A percentile compares a stretch with the other conserved stretches of the same genome.
These are phyloP conservation scores for Xiphophorus birchmanni DNA, from an alignment of 2,797 vertebrate species.

Conservation along the genomic window DNA sequence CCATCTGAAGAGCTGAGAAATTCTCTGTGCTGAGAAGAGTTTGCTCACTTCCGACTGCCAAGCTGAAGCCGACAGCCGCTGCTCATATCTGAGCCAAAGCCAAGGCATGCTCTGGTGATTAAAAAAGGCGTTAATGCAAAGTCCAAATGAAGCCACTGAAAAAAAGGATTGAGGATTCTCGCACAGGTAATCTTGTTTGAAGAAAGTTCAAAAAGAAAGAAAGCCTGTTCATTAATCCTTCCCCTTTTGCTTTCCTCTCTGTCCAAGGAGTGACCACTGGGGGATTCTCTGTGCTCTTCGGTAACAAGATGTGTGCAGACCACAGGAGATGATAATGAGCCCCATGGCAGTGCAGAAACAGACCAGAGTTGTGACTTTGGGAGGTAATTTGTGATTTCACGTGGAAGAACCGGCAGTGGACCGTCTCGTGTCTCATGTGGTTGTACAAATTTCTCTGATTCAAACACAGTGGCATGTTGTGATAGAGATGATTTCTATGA, in stretches of 20 bases:
- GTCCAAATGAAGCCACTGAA: conserved; percentile 36
- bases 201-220: conserved; percentile 63
- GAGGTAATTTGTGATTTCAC: conserved; percentile 48
- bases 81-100: conserved; percentile 44
- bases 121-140: neutral
- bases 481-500: neutral
- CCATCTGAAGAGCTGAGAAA: conserved; percentile 38
- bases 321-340: conserved; percentile 30
- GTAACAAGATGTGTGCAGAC: conserved; percentile 36
- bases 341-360: conserved; percentile 22
- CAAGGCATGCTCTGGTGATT: conserved; percentile 47
- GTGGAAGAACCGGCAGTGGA: conserved; percentile 38
- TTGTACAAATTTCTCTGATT: neutral
- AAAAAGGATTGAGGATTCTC: conserved; percentile 57
- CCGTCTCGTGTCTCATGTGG: conserved; percentile 22
- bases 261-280: conserved; percentile 27
- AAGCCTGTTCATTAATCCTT: conserved; percentile 43
- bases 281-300: conserved; percentile 38
- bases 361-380: conserved; percentile 30
- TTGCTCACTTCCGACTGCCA: conserved; percentile 38
- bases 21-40: conserved; percentile 35
- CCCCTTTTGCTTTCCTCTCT: conserved; percentile 34
- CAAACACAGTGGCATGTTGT: neutral
- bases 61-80: conserved; percentile 20
- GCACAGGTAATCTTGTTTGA: conserved; percentile 69